phyloP scores from a whole-genome alignment of 2,888 invertebrate genomes.

The Chalcis sispes region DNA sequence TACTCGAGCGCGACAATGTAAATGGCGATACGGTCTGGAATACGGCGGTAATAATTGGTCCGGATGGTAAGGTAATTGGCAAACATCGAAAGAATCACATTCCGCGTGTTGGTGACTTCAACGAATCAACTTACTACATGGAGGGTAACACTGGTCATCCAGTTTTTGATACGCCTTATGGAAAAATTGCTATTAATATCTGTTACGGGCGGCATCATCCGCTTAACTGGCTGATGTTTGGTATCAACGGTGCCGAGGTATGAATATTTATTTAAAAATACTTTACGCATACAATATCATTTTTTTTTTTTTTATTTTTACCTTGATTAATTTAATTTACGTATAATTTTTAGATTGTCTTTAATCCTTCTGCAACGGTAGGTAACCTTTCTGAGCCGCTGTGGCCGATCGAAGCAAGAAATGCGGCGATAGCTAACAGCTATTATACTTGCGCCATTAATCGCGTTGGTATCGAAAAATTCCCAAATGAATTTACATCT shows the following conservation, averaged over 20 bases:
- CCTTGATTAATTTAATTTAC: neutral
- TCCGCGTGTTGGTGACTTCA: constrained; percentile 94
- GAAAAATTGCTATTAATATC: constrained; percentile 94
- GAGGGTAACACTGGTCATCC: constrained; percentile 97
- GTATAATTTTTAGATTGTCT: constrained; percentile 83
- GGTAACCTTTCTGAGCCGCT: constrained; percentile 84
- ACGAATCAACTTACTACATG: constrained; percentile 96
- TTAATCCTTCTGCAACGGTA: constrained; percentile 98
- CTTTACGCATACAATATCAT: neutral
- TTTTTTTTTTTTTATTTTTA: neutral
- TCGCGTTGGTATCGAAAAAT: constrained; percentile 92
- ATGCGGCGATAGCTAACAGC: constrained; percentile 96
- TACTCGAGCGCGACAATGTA: constrained; percentile 90
- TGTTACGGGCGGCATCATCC: constrained; percentile 99
- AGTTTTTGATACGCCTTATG: constrained; percentile 91
- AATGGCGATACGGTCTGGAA: constrained; percentile 95
- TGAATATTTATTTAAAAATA: constrained; percentile 12
- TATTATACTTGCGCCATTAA: constrained; percentile 96
- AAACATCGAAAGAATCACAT: constrained; percentile 99
- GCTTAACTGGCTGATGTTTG: constrained; percentile 98
- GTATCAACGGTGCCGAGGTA: constrained; percentile 94
- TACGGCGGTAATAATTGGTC: constrained; percentile 93
- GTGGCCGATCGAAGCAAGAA: constrained; percentile 96
- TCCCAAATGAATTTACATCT: constrained; percentile 90
- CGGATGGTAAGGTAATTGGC: constrained; percentile 89